phyloP scores from a whole-genome alignment of 2,797 vertebrate genomes.

The Sebastes umbrosus region DNA sequence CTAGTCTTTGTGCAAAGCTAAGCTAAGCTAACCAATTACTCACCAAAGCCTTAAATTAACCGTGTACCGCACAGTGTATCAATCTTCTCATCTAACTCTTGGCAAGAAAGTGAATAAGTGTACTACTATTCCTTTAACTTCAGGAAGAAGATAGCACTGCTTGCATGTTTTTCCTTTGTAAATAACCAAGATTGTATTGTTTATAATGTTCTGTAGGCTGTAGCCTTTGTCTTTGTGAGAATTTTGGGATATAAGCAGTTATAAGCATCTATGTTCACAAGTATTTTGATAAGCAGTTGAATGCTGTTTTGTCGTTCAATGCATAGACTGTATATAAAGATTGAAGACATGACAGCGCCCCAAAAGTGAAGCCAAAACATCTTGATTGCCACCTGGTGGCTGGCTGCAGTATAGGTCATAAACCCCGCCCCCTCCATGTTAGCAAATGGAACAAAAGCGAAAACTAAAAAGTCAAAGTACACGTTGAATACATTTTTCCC shows the following conservation, averaged over 20 bases:
- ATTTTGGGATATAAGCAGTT: background rate
- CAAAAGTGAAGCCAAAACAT: too few species aligned
- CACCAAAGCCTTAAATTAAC: background rate
- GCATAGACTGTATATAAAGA: too few species aligned
- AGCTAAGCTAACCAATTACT: background rate
- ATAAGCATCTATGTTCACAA: background rate
- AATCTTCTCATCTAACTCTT: background rate
- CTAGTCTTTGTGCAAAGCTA: background rate
- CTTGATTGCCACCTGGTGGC: too few species aligned
- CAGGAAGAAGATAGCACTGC: background rate
- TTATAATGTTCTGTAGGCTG: background rate
- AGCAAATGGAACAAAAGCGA: too few species aligned
- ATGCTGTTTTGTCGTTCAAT: background rate
- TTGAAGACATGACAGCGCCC: too few species aligned
- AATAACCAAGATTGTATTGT: background rate
- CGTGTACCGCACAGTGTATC: background rate
- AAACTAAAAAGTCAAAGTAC: too few species aligned
- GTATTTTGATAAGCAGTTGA: background rate
- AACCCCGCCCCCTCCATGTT: too few species aligned
- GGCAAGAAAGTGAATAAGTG: background rate
- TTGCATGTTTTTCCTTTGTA: background rate
- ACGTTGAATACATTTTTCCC: too few species aligned
- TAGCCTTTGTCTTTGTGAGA: background rate
- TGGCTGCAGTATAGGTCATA: too few species aligned
- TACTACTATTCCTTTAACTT: background rate